Conservation (phyloP, 2,888 invertebrate genomes). For the Drepana falcataria region DNA sequence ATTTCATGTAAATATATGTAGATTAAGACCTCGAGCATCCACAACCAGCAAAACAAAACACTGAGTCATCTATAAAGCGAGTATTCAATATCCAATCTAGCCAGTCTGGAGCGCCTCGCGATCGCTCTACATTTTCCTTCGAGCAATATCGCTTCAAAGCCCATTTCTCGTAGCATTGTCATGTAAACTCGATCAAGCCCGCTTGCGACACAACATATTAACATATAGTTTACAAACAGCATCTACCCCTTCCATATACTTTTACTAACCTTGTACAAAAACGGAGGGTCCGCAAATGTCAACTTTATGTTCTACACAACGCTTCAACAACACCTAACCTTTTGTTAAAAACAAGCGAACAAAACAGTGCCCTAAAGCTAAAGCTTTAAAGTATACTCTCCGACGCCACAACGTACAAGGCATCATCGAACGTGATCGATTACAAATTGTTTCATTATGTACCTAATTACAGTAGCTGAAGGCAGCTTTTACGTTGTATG, state of each 20-base stretch:
- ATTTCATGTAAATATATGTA: no score
- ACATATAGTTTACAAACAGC: conserved; percentile 43
- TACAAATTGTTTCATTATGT: conserved; percentile 55
- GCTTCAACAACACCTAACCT: conserved; percentile 21
- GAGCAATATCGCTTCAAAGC: conserved; percentile 24
- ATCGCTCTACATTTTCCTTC: conserved; percentile 14
- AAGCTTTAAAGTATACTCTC: conserved; percentile 30
- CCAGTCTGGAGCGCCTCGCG: conserved; percentile 3
- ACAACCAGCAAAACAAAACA: background rate
- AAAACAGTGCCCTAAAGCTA: conserved; percentile 23
- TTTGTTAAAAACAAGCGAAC: conserved; percentile 16
- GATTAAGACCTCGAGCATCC: no score
- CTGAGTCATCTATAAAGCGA: background rate
- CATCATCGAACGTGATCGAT: conserved; percentile 42
- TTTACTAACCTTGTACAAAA: conserved; percentile 26
- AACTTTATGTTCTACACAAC: conserved; percentile 34
- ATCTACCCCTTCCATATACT: conserved; percentile 21
- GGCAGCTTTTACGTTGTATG: conserved; percentile 43
- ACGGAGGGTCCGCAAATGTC: conserved; percentile 31
- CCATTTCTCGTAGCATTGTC: conserved; percentile 27
- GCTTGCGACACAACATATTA: conserved; percentile 56
- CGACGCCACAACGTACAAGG: conserved; percentile 13
- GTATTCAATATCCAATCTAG: conserved; percentile 3
- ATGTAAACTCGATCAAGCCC: conserved; percentile 50
- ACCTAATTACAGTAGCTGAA: conserved; percentile 53